Evolutionary conservation across 2,888 invertebrate genomes (phyloP).

Genomic region (Hemicrepidius hirtus): DNA sequence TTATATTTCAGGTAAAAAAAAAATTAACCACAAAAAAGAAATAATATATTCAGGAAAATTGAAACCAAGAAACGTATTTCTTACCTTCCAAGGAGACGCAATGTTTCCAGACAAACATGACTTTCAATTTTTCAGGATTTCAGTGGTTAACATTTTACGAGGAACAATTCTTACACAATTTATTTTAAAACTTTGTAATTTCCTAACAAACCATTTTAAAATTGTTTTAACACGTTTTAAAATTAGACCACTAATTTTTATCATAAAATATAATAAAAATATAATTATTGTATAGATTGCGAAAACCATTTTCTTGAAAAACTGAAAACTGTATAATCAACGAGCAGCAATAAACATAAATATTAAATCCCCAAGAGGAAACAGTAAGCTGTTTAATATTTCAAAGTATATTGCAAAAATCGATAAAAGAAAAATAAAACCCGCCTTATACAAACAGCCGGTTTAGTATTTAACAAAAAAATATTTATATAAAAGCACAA

Average conservation of each 20-base stretch:
- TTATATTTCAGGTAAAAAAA: background rate
- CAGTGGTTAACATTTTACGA: background rate
- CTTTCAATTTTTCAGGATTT: slow-evolving; percentile 25
- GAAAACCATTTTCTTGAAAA: background rate
- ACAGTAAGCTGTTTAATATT: slow-evolving; percentile 46
- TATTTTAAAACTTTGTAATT: background rate
- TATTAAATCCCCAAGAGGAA: slow-evolving; percentile 37
- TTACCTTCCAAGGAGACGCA: slow-evolving; percentile 68
- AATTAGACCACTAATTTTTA: slow-evolving; percentile 10
- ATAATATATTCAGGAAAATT: background rate
- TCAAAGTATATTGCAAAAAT: slow-evolving; percentile 44
- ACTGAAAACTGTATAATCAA: slow-evolving; percentile 32
- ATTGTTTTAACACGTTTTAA: slow-evolving; percentile 6
- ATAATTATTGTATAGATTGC: background rate
- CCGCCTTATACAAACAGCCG: slow-evolving; percentile 5
- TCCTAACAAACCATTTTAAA: background rate
- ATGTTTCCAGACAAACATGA: slow-evolving; percentile 69
- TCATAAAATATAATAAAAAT: background rate
- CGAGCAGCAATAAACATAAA: slow-evolving; percentile 44
- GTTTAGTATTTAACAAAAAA: background rate
- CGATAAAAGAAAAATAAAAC: slow-evolving; percentile 43
- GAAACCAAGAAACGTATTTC: slow-evolving; percentile 39
- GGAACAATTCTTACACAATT: background rate
- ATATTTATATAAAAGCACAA: background rate
- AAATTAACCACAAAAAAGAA: slow-evolving; percentile 31